Percentiles rank a stretch among this genome's conserved stretches.
Conservation (phyloP, 2,888 invertebrate species). For the Megamerina dolium region DNA sequence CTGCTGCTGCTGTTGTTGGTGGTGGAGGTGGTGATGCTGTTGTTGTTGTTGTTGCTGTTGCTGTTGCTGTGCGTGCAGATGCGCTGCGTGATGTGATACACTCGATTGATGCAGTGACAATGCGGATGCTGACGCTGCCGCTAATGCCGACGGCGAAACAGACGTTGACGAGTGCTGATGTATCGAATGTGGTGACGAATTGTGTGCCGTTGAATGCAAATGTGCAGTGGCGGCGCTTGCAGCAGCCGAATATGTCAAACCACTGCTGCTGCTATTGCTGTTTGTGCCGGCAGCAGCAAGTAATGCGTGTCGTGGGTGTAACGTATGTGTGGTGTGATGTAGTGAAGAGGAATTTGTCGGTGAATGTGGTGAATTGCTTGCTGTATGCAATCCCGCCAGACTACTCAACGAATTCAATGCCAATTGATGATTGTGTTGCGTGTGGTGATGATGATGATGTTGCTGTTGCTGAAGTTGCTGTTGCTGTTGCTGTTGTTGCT, state of each 20-base stretch:
- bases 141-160: constrained; percentile 19
- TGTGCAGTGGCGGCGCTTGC: constrained; percentile 9
- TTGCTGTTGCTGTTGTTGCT: constrained; percentile 22
- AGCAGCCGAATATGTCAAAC: constrained; percentile 10
- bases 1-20: constrained; percentile 16
- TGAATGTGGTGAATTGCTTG: constrained; percentile 17
- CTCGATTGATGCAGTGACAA: constrained; percentile 22
- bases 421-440: constrained; percentile 38
- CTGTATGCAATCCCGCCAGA: constrained; percentile 24
- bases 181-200: constrained; percentile 10
- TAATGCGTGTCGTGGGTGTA: constrained; percentile 16
- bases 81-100: constrained; percentile 17
- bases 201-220: constrained; percentile 2
- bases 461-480: constrained; percentile 17
- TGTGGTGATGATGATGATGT: constrained; percentile 18
- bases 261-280: constrained; percentile 5
- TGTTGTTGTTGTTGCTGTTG: constrained; percentile 20
- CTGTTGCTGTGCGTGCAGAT: constrained; percentile 20
- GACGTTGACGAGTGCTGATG: constrained; percentile 19
- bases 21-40: constrained; percentile 22
- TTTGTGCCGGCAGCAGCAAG: constrained; percentile 12
- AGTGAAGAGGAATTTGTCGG: constrained; percentile 23
- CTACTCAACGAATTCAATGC: constrained; percentile 40
- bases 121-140: constrained; percentile 27
- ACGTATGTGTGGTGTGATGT: constrained; percentile 22